These are phyloP conservation scores for Dicerorhinus sumatrensis DNA, from an alignment of 2,113 vertebrate genomes.

Conservation along the genomic window DNA sequence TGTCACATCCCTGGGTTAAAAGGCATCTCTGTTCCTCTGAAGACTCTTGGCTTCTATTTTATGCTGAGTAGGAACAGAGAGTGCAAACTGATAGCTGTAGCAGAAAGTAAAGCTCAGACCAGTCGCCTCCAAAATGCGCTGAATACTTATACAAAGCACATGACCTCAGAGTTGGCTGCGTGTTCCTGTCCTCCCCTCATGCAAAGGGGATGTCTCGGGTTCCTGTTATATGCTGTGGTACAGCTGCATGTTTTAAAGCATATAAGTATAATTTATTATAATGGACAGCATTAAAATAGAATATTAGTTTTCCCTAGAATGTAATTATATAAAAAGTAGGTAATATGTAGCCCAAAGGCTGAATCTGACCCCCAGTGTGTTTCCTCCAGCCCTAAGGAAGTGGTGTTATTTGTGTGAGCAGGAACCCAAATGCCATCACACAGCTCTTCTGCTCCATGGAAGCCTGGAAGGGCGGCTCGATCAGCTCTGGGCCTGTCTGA, in stretches of 20 bases:
- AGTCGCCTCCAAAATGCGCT: neutral
- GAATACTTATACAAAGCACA: neutral
- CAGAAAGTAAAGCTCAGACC: neutral
- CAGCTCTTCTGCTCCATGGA: accelerated
- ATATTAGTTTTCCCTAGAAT: neutral
- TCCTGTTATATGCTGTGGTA: neutral
- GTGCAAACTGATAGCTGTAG: neutral
- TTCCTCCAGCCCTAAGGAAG: neutral
- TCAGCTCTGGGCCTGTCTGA: neutral
- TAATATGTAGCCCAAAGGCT: neutral
- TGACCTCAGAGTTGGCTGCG: accelerated
- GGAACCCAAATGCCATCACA: neutral
- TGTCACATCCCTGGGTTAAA: neutral
- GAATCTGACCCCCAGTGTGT: neutral
- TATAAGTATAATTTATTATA: neutral
- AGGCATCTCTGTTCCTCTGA: neutral
- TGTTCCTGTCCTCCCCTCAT: neutral
- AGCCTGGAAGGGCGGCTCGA: neutral
- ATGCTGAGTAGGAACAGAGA: neutral
- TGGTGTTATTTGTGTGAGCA: neutral
- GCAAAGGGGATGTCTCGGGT: neutral
- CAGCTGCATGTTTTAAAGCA: neutral
- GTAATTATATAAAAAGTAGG: neutral
- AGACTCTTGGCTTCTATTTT: neutral
- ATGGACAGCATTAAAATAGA: neutral